Evolutionary conservation across 2,797 vertebrate genomes (phyloP).

Genomic region (Psittacula derbiana): DNA sequence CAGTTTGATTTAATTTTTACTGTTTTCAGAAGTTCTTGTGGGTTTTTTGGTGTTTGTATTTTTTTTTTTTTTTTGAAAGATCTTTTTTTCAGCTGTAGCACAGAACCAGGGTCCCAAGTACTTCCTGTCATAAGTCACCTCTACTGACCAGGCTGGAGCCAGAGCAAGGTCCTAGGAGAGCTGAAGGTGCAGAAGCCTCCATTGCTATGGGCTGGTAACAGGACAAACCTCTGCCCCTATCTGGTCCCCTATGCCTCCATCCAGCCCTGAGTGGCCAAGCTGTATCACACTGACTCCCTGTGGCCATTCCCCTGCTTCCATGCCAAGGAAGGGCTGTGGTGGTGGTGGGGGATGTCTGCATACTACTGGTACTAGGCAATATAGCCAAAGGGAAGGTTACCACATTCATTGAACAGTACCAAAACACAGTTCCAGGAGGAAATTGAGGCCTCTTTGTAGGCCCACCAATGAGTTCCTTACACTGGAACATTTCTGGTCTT

Average conservation of each 20-base stretch:
- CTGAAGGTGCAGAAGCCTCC: background rate
- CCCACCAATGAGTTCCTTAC: background rate
- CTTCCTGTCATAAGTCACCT: background rate
- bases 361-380: background rate
- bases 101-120: background rate
- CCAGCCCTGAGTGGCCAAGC: background rate
- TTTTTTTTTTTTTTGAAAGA: background rate
- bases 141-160: background rate
- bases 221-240: background rate
- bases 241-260: background rate
- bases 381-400: background rate
- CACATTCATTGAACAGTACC: background rate
- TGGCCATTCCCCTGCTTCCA: background rate
- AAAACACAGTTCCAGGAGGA: background rate
- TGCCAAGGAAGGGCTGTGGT: background rate
- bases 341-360: accelerated
- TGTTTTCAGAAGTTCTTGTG: background rate
- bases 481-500: background rate
- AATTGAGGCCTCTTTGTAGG: background rate
- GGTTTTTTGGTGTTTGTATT: background rate
- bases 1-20: background rate
- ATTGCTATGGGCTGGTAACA: background rate
- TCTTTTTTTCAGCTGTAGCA: background rate
- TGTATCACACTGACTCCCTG: background rate
- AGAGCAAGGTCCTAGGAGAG: background rate